Evolutionary conservation across 92 coral and sea anemone species (phyloP).

Genomic region (Umimayanthus chanpuru): DNA sequence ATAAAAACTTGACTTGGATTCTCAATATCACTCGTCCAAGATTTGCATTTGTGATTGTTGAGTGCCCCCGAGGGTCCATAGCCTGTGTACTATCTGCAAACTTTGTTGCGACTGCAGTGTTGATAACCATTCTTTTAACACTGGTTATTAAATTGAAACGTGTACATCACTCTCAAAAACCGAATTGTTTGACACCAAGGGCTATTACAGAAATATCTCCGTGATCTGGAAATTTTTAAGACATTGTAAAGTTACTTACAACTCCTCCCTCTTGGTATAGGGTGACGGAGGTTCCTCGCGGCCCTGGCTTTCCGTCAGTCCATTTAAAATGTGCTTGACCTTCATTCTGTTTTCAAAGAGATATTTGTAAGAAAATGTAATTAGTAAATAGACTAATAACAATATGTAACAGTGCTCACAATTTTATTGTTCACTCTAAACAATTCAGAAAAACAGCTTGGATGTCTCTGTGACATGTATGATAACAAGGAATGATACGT

Average conservation of each 20-base stretch:
- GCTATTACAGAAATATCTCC: neutral
- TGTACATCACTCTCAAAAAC: neutral
- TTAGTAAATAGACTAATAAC: neutral
- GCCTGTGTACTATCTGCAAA: neutral
- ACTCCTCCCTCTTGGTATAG: neutral
- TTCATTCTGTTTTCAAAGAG: neutral
- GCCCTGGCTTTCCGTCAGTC: neutral
- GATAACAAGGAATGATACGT: no score
- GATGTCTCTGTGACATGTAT: neutral
- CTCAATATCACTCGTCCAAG: no score
- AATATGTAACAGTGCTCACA: neutral
- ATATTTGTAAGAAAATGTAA: neutral
- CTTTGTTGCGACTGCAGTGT: no score
- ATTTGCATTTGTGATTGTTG: no score
- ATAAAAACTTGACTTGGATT: neutral
- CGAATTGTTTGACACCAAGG: neutral
- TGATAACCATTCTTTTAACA: no score
- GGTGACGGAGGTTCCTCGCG: neutral
- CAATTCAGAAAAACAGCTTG: no score
- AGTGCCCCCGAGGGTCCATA: no score
- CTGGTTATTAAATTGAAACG: no score
- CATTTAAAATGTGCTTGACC: neutral
- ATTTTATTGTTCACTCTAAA: no score
- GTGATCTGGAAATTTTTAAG: conserved; percentile 1
- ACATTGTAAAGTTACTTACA: conserved; percentile 3